Conservation (phyloP, 2,797 vertebrate genomes). For the Squalus acanthias region DNA sequence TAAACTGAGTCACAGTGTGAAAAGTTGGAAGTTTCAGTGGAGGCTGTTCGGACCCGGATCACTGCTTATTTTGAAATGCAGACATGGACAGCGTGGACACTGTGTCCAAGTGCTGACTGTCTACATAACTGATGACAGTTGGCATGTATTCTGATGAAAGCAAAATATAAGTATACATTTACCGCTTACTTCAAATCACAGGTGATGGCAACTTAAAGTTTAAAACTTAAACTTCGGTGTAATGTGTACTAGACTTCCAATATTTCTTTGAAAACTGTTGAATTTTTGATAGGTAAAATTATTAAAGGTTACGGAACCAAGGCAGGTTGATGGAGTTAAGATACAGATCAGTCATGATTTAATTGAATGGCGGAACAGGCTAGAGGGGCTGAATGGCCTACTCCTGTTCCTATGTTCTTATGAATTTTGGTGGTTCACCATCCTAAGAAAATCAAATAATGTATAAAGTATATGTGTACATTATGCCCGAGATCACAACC, state of each 20-base stretch:
- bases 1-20: not conserved
- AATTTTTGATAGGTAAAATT: not conserved
- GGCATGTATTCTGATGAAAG: not conserved
- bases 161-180: not conserved
- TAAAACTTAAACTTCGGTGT: not conserved
- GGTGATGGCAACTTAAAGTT: not conserved
- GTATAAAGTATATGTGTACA: not conserved
- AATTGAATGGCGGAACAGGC: not conserved
- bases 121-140: not conserved
- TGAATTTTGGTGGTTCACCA: not conserved
- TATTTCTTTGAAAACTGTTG: not conserved
- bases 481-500: too few relatives aligned
- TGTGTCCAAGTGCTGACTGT: not conserved
- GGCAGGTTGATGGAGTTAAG: not conserved
- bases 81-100: not conserved
- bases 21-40: not conserved
- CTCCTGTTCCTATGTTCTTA: not conserved
- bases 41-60: not conserved
- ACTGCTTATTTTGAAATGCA: not conserved
- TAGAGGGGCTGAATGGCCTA: not conserved
- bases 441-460: not conserved
- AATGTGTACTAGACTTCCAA: not conserved
- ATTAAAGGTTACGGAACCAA: not conserved
- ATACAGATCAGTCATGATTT: not conserved
- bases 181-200: not conserved